These are phyloP conservation scores for Athetis lepigone DNA, from an alignment of 2,888 invertebrate genomes.

Conservation along the genomic window DNA sequence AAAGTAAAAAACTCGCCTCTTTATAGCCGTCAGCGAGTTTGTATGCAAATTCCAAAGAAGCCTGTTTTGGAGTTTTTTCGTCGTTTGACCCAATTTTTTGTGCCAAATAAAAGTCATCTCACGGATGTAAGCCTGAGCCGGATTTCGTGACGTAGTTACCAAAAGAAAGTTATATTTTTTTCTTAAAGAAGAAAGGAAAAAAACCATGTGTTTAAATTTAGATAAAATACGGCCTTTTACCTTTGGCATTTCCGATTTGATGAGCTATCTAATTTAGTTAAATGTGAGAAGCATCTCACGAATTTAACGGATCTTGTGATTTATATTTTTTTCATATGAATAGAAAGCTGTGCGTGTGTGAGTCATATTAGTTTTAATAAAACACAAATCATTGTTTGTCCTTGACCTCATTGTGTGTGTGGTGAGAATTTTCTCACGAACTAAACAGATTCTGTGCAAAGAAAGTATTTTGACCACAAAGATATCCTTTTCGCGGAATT, in stretches of 20 bases:
- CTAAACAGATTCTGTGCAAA: constrained; percentile 13
- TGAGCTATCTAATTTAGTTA: background rate
- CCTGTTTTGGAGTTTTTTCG: constrained; percentile 23
- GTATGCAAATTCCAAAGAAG: constrained; percentile 47
- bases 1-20: constrained; percentile 6
- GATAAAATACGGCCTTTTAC: background rate
- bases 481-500: background rate
- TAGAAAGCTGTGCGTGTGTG: constrained; percentile 10
- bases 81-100: constrained; percentile 55
- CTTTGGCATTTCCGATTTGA: background rate
- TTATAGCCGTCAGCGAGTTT: background rate
- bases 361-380: constrained; percentile 10
- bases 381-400: constrained; percentile 28
- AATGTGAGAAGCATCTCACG: background rate
- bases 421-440: constrained; percentile 28
- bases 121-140: constrained; percentile 28
- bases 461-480: constrained; percentile 33
- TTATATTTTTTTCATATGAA: background rate
- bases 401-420: constrained; percentile 25
- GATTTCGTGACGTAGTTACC: constrained; percentile 49
- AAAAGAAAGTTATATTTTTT: constrained; percentile 61
- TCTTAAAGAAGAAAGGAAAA: background rate
- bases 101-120: constrained; percentile 31
- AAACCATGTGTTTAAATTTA: constrained; percentile 2
- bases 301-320: background rate